phyloP scores from a whole-genome alignment of 2,888 invertebrate genomes.

The Coenonympha arcania region DNA sequence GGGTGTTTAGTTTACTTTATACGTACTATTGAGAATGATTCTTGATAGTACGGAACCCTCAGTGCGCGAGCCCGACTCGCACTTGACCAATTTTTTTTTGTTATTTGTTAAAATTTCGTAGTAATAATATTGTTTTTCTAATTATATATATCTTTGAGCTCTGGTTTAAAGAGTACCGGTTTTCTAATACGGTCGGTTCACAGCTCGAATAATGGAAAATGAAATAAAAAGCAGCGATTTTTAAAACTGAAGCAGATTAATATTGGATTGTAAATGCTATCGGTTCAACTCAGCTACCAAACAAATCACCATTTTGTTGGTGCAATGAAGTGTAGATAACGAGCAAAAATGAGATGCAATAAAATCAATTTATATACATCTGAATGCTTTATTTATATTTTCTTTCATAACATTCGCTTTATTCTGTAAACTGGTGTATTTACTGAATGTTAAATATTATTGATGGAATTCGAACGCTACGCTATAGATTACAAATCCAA shows the following conservation, averaged over 20 bases:
- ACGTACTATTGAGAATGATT: no score
- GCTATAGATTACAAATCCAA: not conserved
- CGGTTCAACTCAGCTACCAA: constrained; percentile 19
- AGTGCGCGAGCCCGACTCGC: no score
- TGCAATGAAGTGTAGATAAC: constrained; percentile 22
- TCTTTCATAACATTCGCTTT: constrained; percentile 14
- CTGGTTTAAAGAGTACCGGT: no score
- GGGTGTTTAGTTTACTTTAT: no score
- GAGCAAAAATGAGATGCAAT: constrained; percentile 23
- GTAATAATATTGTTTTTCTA: no score
- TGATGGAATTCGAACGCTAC: not conserved
- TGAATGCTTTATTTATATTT: constrained; percentile 26
- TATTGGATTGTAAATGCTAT: constrained; percentile 12
- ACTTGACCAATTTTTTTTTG: no score
- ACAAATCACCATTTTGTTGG: constrained; percentile 19
- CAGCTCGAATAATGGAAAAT: not conserved
- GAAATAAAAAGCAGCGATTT: not conserved
- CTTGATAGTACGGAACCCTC: no score
- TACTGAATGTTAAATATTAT: not conserved
- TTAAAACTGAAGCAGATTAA: constrained; percentile 2
- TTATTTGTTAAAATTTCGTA: no score
- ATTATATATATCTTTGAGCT: no score
- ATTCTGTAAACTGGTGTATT: not conserved
- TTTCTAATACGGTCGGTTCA: no score
- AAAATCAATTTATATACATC: constrained; percentile 20